Base-by-base conservation (phyloP, 1,140 invertebrate genomes). In the Drosophila seguyi region DNA sequence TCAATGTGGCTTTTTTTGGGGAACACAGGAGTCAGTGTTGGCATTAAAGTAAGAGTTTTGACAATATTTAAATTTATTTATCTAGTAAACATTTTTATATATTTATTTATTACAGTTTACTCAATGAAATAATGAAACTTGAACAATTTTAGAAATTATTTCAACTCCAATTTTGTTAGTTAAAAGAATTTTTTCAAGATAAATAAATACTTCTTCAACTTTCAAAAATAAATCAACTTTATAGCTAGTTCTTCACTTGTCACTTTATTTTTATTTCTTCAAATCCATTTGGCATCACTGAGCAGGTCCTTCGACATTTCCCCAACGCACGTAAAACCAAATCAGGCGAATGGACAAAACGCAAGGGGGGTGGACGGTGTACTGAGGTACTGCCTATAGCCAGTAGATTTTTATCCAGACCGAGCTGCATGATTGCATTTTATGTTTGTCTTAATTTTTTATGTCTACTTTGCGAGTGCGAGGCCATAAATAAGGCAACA, bases 391-490 rank as follows among this genome's bases (percentile, higher is more conserved):
- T 11, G 34, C 29, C 45, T 34, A 58, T 57, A 52, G 55, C 55
- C 39, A 50, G 59, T 65, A 66, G 65, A 58, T 65, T 81, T 71
- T 31, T 45, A 55, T 50, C 57, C 66, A 62, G 58, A 61, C 39
- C 52, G 58, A 73, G 80, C 85, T 87, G 84, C 84, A 84, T 88
- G 85, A 90, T 90, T 88, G 84, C 85, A 88, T 88, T 88, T 88
- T 85, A 88, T 88, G 84, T 90, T 90, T 81, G 74, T 63, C 81
- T 88, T 88, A 88, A 88, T 88, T 88, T 88, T 88, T 88, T 88
- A 88, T 90, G 85, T 84, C 81, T 87, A 88, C 85, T 87, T 81
- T 78, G 68, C 62, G 59, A 84, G 81, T 74, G 77, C 65, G 74
- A 53, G 59, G 58, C 45, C 81, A 88, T 88, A 88, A 88, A 88